Conservation (phyloP, 92 coral and sea anemone genomes). For the Paramuricea clavata region DNA sequence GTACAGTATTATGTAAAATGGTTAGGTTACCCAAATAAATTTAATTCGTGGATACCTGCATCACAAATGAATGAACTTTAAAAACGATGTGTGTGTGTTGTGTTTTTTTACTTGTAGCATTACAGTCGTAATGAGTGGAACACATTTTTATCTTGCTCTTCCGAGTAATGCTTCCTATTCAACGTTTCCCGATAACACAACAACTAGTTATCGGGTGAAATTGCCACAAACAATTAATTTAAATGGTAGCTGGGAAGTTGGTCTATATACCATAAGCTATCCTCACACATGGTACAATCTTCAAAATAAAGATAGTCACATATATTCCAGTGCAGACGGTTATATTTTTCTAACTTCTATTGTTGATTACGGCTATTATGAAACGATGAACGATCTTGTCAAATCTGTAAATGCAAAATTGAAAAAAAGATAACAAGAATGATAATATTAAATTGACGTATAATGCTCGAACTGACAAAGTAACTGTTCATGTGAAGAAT, state of each 20-base stretch:
- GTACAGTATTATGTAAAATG: conserved; percentile 67
- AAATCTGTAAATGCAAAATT: neutral
- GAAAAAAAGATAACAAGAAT: neutral
- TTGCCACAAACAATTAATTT: conserved; percentile 6
- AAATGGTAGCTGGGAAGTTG: conserved; percentile 42
- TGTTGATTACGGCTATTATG: neutral
- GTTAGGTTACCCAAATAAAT: conserved; percentile 62
- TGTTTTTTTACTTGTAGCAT: neutral
- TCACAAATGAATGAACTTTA: neutral
- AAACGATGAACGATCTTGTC: neutral
- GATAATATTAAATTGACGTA: neutral
- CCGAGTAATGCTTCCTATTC: neutral
- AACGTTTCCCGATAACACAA: conserved; percentile 22
- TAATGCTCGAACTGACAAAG: neutral
- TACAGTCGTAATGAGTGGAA: neutral
- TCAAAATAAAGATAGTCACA: neutral
- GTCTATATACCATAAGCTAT: neutral
- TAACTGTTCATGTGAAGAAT: neutral
- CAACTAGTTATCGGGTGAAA: conserved; percentile 30
- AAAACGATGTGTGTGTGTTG: neutral
- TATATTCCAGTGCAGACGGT: neutral
- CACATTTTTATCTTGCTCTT: neutral
- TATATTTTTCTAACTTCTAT: neutral
- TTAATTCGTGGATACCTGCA: conserved; percentile 55
- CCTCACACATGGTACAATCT: conserved; percentile 40